Conservation (phyloP, 2,113 vertebrate genomes). For the Syngnathus typhle region DNA sequence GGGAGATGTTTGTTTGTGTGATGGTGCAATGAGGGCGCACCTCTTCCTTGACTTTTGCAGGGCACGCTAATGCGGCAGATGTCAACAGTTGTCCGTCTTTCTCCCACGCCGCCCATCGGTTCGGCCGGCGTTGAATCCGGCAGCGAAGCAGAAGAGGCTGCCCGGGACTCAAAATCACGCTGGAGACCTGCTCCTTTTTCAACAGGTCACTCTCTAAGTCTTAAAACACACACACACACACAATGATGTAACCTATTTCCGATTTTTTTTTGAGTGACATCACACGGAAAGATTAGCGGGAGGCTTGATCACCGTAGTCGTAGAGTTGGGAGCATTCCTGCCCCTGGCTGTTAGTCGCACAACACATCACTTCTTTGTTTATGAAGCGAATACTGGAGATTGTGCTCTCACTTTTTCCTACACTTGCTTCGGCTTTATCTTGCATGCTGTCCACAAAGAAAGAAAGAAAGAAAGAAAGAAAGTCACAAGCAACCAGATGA, state of each 20-base stretch:
- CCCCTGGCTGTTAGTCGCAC: slow-evolving; percentile 58
- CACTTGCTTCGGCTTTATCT: fast-evolving
- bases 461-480: slow-evolving; percentile 2
- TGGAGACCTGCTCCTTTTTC: slow-evolving; percentile 14
- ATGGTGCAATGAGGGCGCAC: slow-evolving; percentile 10
- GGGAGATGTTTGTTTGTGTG: neutral
- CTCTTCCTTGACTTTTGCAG: slow-evolving; percentile 1
- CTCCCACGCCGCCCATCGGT: slow-evolving; percentile 24
- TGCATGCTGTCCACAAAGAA: neutral
- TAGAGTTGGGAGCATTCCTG: slow-evolving; percentile 59
- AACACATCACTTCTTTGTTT: slow-evolving; percentile 41
- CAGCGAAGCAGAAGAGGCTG: slow-evolving; percentile 61
- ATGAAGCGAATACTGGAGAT: fast-evolving
- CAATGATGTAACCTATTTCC: too few relatives aligned
- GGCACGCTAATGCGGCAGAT: fast-evolving
- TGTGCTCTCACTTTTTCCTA: fast-evolving
- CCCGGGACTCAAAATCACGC: slow-evolving; percentile 38
- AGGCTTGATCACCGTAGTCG: slow-evolving; percentile 58
- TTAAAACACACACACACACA: slow-evolving; percentile 21
- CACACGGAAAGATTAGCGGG: neutral
- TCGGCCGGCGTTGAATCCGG: fast-evolving
- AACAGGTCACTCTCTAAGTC: neutral
- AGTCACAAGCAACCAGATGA: neutral
- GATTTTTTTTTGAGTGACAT: neutral
- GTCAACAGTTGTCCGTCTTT: neutral